phyloP scores from a whole-genome alignment of 2,888 invertebrate species.

The Minunthozetes semirufus region DNA sequence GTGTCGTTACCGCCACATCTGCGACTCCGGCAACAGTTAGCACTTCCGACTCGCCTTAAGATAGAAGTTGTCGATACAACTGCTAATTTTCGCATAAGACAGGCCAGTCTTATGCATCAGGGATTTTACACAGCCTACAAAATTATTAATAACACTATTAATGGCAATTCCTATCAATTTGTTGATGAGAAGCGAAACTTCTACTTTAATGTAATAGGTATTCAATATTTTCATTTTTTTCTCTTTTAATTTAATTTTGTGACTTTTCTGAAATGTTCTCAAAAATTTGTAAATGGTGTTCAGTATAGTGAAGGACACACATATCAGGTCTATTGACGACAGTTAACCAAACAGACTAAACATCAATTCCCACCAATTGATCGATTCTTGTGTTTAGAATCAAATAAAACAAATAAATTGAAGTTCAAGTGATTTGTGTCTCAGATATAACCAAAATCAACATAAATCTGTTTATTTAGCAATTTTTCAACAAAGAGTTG shows the following conservation, averaged over 20 bases:
- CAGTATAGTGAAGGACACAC: background rate
- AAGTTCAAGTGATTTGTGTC: background rate
- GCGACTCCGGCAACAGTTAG: background rate
- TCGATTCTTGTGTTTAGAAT: background rate
- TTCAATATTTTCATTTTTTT: background rate
- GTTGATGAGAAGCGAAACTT: background rate
- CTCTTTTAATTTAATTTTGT: background rate
- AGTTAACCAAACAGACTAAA: background rate
- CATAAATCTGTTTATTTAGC: too few species aligned
- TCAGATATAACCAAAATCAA: too few species aligned
- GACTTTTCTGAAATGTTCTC: too few species aligned
- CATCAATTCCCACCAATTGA: too few species aligned
- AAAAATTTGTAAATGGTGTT: background rate
- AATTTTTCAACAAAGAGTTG: too few species aligned
- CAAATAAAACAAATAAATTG: background rate
- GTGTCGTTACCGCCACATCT: constrained; percentile 2
- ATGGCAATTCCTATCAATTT: background rate
- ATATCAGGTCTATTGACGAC: background rate
- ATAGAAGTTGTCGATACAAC: background rate
- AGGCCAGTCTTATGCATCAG: constrained; percentile 1
- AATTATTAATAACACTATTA: background rate
- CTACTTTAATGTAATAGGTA: background rate
- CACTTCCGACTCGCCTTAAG: background rate
- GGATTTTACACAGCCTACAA: constrained; percentile 4
- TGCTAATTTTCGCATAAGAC: background rate